phyloP scores from a whole-genome alignment of 2,113 vertebrate species.

The Cromileptes altivelis region DNA sequence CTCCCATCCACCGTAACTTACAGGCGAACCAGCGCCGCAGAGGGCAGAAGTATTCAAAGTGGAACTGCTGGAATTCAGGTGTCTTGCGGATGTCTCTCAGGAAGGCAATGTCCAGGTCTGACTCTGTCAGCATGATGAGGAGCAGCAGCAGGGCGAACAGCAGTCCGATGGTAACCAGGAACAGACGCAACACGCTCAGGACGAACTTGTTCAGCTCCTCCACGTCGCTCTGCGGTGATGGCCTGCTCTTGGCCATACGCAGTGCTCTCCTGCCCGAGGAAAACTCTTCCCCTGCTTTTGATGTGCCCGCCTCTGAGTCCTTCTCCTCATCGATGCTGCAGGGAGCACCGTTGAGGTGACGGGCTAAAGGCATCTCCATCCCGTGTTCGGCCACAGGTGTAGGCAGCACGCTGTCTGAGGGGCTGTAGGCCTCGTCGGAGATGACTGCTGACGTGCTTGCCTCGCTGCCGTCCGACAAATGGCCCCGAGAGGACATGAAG shows the following conservation, averaged over 20 bases:
- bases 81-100: conserved; percentile 97
- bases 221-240: conserved; percentile 77
- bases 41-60: conserved; percentile 98
- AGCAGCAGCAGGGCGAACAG: conserved; percentile 95
- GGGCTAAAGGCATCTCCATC: conserved; percentile 87
- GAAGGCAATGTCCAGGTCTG: conserved; percentile 96
- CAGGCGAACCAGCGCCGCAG: conserved; percentile 98
- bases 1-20: conserved; percentile 93
- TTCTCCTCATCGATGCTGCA: conserved; percentile 90
- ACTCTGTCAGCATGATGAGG: conserved; percentile 96
- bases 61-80: conserved; percentile 97
- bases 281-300: conserved; percentile 75
- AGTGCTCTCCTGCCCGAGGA: conserved; percentile 83
- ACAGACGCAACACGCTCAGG: conserved; percentile 94
- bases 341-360: conserved; percentile 90
- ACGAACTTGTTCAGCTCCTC: conserved; percentile 95
- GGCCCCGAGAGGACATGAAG: conserved; percentile 83
- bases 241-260: conserved; percentile 73
- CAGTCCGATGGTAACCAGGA: conserved; percentile 95
- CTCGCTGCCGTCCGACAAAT: conserved; percentile 85
- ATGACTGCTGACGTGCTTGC: conserved; percentile 86
- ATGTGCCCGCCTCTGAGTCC: conserved; percentile 83
- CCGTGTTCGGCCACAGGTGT: conserved; percentile 92
- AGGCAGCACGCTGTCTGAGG: conserved; percentile 92
- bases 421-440: conserved; percentile 92